These are phyloP conservation scores for Epinotia brunnichana DNA, from an alignment of 2,888 invertebrate species.

Conservation along the genomic window DNA sequence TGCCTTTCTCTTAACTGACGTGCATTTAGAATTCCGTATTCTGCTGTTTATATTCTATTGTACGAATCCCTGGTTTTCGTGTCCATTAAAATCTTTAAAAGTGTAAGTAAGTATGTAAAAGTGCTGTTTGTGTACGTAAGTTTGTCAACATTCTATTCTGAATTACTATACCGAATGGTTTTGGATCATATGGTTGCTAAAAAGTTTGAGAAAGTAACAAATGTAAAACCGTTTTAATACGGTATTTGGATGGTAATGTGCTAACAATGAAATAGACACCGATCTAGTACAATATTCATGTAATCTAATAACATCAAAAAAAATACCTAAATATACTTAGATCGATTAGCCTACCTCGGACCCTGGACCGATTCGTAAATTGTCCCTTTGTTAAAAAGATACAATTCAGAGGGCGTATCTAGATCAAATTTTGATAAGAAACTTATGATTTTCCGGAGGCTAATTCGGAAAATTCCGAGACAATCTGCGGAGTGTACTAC, in stretches of 20 bases:
- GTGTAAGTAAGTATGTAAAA: too few relatives aligned
- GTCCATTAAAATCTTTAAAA: too few relatives aligned
- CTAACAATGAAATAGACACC: too few relatives aligned
- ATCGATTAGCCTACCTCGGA: not conserved
- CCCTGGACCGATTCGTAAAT: slow-evolving; percentile 15
- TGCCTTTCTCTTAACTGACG: slow-evolving; percentile 6
- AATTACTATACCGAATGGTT: too few relatives aligned
- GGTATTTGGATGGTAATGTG: too few relatives aligned
- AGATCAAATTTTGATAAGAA: slow-evolving; percentile 8
- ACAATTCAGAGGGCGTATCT: not conserved
- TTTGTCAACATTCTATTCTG: too few relatives aligned
- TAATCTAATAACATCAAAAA: not conserved
- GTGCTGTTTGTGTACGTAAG: too few relatives aligned
- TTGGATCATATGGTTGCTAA: too few relatives aligned
- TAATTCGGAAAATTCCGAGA: slow-evolving; percentile 4
- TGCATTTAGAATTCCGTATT: not conserved
- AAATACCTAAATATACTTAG: not conserved
- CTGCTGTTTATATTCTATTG: not conserved
- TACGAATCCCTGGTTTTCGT: not conserved
- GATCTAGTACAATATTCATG: too few relatives aligned
- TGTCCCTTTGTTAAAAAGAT: not conserved
- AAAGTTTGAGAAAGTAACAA: too few relatives aligned
- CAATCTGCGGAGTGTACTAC: slow-evolving; percentile 2
- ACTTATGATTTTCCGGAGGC: slow-evolving; percentile 20
- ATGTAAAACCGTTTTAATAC: too few relatives aligned